phyloP scores from a whole-genome alignment of 2,113 vertebrate genomes.

The Lepidothrix coronata region DNA sequence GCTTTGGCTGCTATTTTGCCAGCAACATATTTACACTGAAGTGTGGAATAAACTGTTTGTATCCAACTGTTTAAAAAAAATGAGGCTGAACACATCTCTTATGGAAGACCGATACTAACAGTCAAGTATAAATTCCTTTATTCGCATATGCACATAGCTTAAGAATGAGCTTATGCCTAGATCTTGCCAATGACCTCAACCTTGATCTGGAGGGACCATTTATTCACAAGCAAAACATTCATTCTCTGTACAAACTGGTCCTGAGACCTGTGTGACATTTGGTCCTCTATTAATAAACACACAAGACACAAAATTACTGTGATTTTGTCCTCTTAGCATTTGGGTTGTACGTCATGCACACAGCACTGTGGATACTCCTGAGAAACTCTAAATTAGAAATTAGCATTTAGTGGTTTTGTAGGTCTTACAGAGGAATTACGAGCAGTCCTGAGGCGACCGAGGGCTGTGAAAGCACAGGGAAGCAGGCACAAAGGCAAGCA shows the following conservation, averaged over 20 bases:
- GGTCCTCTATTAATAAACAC: conserved; percentile 37
- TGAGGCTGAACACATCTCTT: background rate
- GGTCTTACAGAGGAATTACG: conserved; percentile 6
- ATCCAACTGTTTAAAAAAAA: background rate
- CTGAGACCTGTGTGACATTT: background rate
- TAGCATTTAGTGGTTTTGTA: conserved; percentile 17
- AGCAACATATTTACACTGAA: background rate
- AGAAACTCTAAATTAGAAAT: conserved; percentile 25
- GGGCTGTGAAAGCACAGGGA: background rate
- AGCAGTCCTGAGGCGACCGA: background rate
- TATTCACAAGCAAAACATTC: conserved; percentile 64
- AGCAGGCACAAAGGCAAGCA: background rate
- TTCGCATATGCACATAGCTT: conserved; percentile 41
- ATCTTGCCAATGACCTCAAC: conserved; percentile 69
- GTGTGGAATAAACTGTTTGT: background rate
- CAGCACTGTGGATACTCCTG: background rate
- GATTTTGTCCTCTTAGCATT: conserved; percentile 26
- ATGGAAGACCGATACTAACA: background rate
- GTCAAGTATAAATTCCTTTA: conserved; percentile 11
- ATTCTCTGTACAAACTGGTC: conserved; percentile 27
- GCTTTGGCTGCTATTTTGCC: conserved; percentile 29
- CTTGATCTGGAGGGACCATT: conserved; percentile 68
- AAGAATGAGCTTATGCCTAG: conserved; percentile 57
- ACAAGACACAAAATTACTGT: background rate
- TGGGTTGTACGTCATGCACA: background rate